phyloP scores from a whole-genome alignment of 2,113 vertebrate species.

The Cynopterus brachyotis region DNA sequence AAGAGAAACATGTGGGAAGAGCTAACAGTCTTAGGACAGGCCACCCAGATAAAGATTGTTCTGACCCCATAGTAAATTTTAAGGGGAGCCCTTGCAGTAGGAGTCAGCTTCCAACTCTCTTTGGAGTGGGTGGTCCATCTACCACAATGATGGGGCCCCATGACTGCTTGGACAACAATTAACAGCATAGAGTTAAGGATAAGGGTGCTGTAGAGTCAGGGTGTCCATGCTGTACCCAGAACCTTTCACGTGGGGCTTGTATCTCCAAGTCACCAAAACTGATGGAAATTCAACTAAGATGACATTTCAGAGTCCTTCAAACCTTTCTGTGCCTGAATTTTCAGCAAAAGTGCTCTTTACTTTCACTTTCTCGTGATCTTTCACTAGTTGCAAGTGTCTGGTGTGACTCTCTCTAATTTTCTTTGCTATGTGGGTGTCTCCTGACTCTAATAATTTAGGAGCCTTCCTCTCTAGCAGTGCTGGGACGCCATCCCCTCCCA shows the following conservation, averaged over 20 bases:
- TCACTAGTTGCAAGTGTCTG: not conserved
- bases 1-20: not conserved
- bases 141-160: accelerated
- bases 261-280: not conserved
- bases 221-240: not conserved
- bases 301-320: not conserved
- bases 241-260: too few species aligned
- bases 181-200: accelerated
- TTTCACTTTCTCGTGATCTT: not conserved
- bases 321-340: not conserved
- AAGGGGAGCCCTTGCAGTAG: accelerated
- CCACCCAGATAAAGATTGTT: not conserved
- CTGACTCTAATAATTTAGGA: not conserved
- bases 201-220: not conserved
- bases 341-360: not conserved
- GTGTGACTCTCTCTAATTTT: not conserved
- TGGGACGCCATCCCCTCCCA: accelerated
- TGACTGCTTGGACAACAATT: not conserved
- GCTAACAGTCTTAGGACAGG: not conserved
- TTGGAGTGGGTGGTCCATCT: not conserved
- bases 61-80: not conserved
- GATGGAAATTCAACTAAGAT: not conserved
- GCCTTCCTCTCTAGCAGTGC: not conserved
- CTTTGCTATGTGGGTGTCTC: not conserved
- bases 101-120: not conserved